A percentile compares a stretch with the other conserved stretches of the same genome.
These are phyloP conservation scores for Ispidina lecontei DNA, from an alignment of 2,797 vertebrate species.

Conservation along the genomic window DNA sequence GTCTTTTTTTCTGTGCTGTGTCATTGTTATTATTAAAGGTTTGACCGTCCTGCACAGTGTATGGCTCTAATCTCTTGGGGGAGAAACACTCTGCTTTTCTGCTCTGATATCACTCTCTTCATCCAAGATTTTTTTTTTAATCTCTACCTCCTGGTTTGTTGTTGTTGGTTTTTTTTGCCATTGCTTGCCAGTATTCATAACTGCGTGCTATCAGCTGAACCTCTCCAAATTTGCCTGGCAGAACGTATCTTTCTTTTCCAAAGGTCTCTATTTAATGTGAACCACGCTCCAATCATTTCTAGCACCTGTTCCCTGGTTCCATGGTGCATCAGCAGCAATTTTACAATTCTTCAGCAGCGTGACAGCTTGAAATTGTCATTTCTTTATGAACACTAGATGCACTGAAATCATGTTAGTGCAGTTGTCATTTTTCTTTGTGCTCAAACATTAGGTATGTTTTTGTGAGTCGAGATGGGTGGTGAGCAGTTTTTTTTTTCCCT, in stretches of 20 bases:
- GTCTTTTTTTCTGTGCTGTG: not conserved
- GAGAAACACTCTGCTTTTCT: slow-evolving; percentile 27
- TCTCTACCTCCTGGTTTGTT: slow-evolving; percentile 13
- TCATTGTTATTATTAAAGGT: slow-evolving; percentile 61
- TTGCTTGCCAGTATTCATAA: slow-evolving; percentile 52
- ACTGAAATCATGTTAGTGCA: slow-evolving; percentile 47
- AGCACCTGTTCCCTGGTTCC: slow-evolving; percentile 66
- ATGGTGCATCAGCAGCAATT: slow-evolving; percentile 69
- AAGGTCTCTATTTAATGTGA: slow-evolving; percentile 67
- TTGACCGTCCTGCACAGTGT: slow-evolving; percentile 11
- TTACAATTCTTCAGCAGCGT: slow-evolving; percentile 50
- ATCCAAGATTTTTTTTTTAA: slow-evolving; percentile 30
- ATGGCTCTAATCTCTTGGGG: slow-evolving; percentile 33
- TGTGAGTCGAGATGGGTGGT: slow-evolving; percentile 1
- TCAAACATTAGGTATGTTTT: slow-evolving; percentile 26
- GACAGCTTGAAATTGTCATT: slow-evolving; percentile 69
- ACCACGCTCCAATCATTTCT: slow-evolving; percentile 32
- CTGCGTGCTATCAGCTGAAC: slow-evolving; percentile 48
- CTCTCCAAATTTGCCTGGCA: slow-evolving; percentile 52
- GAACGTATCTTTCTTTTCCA: slow-evolving; percentile 46
- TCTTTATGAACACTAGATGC: slow-evolving; percentile 55
- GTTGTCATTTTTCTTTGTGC: slow-evolving; percentile 42
- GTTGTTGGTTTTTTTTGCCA: slow-evolving; percentile 5
- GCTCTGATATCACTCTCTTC: slow-evolving; percentile 19
- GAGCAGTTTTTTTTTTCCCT: not conserved